Conservation (phyloP, 1,140 invertebrate genomes). For the Zaprionus capensis region DNA sequence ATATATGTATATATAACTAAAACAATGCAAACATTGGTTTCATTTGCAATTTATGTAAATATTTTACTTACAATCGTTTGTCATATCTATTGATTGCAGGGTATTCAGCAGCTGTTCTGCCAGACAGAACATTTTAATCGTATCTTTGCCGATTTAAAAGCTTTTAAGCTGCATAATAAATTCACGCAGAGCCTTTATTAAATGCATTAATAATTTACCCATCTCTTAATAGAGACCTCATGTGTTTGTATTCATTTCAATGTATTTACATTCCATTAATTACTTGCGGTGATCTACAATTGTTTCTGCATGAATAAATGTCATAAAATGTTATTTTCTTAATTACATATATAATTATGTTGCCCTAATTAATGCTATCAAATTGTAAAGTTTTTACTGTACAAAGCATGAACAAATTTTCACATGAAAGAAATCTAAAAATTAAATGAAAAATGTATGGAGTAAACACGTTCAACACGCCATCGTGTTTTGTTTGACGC, state of each 20-base stretch:
- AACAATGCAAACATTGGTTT: not conserved
- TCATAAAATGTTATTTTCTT: not conserved
- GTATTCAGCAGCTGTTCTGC: not conserved
- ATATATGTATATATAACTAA: not conserved
- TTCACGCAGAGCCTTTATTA: constrained; percentile 39
- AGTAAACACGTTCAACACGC: not conserved
- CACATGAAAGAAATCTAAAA: not conserved
- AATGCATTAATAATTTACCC: constrained; percentile 40
- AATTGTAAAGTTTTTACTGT: not conserved
- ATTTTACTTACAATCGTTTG: not conserved
- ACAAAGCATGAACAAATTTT: not conserved
- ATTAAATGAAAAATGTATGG: not conserved
- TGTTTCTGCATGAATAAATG: not conserved
- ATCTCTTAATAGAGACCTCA: not conserved
- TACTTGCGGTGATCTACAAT: not conserved
- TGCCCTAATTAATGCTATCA: not conserved
- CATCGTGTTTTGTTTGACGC: constrained; percentile 15
- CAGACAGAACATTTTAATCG: not conserved
- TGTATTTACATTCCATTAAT: constrained; percentile 1
- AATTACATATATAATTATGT: not conserved
- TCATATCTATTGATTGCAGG: not conserved
- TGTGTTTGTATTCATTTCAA: not conserved
- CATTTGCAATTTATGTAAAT: too few relatives aligned
- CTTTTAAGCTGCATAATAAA: constrained; percentile 24
- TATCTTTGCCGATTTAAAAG: not conserved